A percentile compares a stretch with the other conserved stretches of the same genome.
phyloP scores from a whole-genome alignment of 2,888 invertebrate genomes.

The Drosophila subsilvestris region DNA sequence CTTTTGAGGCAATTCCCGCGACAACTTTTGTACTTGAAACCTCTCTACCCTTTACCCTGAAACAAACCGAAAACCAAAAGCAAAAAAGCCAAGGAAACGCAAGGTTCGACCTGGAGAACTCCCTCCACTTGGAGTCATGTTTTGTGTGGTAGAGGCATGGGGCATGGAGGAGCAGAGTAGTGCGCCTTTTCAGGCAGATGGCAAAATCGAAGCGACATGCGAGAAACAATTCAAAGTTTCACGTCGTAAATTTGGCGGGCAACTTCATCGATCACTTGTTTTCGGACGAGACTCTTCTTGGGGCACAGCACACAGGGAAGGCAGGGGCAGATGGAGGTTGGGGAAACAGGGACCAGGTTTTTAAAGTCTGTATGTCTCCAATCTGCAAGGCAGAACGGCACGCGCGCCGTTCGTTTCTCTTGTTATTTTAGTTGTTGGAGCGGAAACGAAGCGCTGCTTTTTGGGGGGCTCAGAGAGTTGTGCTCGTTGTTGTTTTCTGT shows the following conservation, averaged over 20 bases:
- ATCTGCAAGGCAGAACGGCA: slow-evolving; percentile 56
- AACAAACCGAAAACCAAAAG: not conserved
- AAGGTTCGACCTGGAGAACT: slow-evolving; percentile 4
- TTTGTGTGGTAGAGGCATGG: not conserved
- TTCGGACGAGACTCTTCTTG: slow-evolving; percentile 22
- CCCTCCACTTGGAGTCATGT: not conserved
- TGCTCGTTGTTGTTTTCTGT: slow-evolving; percentile 12
- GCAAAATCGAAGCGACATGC: slow-evolving; percentile 79
- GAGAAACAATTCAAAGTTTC: slow-evolving; percentile 82
- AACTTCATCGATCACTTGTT: slow-evolving; percentile 83
- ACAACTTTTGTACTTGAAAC: not conserved
- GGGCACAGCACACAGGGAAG: slow-evolving; percentile 11
- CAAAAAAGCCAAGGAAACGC: slow-evolving; percentile 13
- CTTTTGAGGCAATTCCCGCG: not conserved
- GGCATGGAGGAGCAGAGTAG: not conserved
- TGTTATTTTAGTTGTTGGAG: slow-evolving; percentile 56
- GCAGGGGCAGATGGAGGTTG: slow-evolving; percentile 10
- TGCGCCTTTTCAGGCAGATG: slow-evolving; percentile 45
- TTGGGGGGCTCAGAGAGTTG: slow-evolving; percentile 14
- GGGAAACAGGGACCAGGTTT: slow-evolving; percentile 30
- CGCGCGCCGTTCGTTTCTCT: slow-evolving; percentile 71
- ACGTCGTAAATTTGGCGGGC: slow-evolving; percentile 83
- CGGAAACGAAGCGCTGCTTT: slow-evolving; percentile 68
- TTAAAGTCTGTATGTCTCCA: slow-evolving; percentile 36
- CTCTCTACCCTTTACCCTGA: not conserved